A percentile compares a stretch with the other conserved stretches of the same genome.
Conservation (phyloP, 2,113 vertebrate genomes). For the Notothenia rossii region DNA sequence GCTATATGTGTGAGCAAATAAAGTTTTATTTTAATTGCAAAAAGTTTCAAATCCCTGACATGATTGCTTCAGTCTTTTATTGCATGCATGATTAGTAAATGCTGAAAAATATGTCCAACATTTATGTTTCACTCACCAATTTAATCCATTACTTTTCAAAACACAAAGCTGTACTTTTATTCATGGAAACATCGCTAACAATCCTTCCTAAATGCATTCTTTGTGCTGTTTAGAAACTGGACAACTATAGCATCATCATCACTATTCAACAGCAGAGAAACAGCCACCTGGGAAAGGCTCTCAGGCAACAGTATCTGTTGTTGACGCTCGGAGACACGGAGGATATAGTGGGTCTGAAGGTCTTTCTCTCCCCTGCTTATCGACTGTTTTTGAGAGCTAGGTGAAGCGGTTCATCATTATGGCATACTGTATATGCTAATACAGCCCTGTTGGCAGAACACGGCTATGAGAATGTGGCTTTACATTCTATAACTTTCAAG, state of each 20-base stretch:
- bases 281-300: slow-evolving; percentile 19
- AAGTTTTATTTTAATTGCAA: slow-evolving; percentile 15
- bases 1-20: not conserved
- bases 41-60: not conserved
- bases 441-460: not conserved
- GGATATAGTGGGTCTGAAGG: slow-evolving; percentile 37
- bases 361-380: slow-evolving; percentile 24
- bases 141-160: not conserved
- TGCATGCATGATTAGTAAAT: not conserved
- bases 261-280: slow-evolving; percentile 12
- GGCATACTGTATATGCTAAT: slow-evolving; percentile 26
- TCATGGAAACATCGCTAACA: not conserved
- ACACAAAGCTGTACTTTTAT: not conserved
- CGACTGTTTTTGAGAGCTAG: slow-evolving; percentile 15
- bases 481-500: slow-evolving; percentile 3
- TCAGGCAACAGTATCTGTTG: slow-evolving; percentile 28
- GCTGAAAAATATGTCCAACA: not conserved
- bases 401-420: slow-evolving; percentile 21
- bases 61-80: not conserved
- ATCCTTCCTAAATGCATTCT: not conserved
- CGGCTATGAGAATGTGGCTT: not conserved
- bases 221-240: not conserved
- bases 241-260: slow-evolving; percentile 8
- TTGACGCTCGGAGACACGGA: slow-evolving; percentile 20
- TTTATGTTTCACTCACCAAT: not conserved